Evolutionary conservation across 2,888 invertebrate genomes (phyloP).

Genomic region (Amblyjoppa fuscipennis): DNA sequence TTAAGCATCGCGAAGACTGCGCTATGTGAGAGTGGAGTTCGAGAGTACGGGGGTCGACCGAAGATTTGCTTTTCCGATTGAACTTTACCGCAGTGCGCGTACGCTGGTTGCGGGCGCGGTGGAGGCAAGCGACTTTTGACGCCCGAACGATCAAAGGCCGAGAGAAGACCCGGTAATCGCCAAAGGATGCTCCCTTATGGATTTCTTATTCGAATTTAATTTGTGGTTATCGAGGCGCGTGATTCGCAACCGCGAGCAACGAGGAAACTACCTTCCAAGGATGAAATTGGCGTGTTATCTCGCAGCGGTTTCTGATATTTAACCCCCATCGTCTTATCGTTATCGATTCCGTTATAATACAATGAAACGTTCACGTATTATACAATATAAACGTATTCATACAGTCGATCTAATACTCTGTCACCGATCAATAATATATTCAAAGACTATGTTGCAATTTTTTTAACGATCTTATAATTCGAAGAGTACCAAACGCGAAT

Average conservation of each 20-base stretch:
- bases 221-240: constrained; percentile 79
- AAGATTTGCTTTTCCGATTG: constrained; percentile 84
- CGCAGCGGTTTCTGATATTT: constrained; percentile 19
- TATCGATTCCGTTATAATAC: constrained; percentile 16
- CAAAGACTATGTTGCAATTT: neutral
- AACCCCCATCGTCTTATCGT: neutral
- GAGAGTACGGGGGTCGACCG: constrained; percentile 71
- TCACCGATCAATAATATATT: neutral
- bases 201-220: constrained; percentile 84
- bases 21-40: constrained; percentile 60
- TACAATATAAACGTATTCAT: neutral
- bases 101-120: constrained; percentile 34
- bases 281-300: constrained; percentile 63
- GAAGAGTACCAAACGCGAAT: too few species aligned
- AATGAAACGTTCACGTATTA: neutral
- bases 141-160: constrained; percentile 83
- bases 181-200: constrained; percentile 82
- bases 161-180: constrained; percentile 77
- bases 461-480: neutral
- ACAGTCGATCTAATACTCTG: neutral
- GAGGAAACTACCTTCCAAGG: constrained; percentile 36
- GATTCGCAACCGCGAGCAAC: constrained; percentile 73
- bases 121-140: constrained; percentile 80
- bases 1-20: constrained; percentile 45
- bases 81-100: constrained; percentile 76